Percentiles rank a stretch among this genome's conserved stretches.
phyloP scores from a whole-genome alignment of 2,888 invertebrate species.

The Synanthedon tipuliformis region DNA sequence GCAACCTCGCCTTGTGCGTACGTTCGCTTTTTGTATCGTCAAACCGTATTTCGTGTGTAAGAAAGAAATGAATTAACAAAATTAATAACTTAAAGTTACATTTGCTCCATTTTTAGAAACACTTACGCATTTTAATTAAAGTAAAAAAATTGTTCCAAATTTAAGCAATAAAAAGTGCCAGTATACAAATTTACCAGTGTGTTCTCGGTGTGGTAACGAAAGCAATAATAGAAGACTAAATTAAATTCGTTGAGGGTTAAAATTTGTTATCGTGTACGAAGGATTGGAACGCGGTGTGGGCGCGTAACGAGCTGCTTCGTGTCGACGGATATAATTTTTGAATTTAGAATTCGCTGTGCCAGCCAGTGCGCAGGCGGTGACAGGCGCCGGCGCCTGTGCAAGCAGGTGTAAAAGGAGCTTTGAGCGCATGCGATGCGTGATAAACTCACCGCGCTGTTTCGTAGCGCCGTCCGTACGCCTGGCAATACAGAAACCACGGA shows the following conservation, averaged over 20 bases:
- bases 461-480: conserved; percentile 38
- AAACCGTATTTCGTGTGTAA: background rate
- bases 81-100: background rate
- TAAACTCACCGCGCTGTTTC: conserved; percentile 50
- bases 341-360: conserved; percentile 12
- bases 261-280: conserved; percentile 14
- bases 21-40: background rate
- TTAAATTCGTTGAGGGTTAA: background rate
- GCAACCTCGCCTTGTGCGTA: conserved; percentile 32
- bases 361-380: conserved; percentile 8
- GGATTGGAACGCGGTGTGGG: conserved; percentile 13
- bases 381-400: conserved; percentile 14
- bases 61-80: background rate
- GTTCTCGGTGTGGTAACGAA: conserved; percentile 11
- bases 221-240: conserved; percentile 12
- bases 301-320: conserved; percentile 15
- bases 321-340: conserved; percentile 23
- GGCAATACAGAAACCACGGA: conserved; percentile 22
- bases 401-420: conserved; percentile 12
- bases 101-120: background rate
- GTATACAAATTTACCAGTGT: background rate
- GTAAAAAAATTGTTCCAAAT: too few species aligned
- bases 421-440: conserved; percentile 54
- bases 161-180: background rate
- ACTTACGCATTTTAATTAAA: background rate